Percentiles rank a stretch among this genome's conserved stretches.
These are phyloP conservation scores for Sapajus apella DNA, from an alignment of 2,113 vertebrate species.

Conservation along the genomic window DNA sequence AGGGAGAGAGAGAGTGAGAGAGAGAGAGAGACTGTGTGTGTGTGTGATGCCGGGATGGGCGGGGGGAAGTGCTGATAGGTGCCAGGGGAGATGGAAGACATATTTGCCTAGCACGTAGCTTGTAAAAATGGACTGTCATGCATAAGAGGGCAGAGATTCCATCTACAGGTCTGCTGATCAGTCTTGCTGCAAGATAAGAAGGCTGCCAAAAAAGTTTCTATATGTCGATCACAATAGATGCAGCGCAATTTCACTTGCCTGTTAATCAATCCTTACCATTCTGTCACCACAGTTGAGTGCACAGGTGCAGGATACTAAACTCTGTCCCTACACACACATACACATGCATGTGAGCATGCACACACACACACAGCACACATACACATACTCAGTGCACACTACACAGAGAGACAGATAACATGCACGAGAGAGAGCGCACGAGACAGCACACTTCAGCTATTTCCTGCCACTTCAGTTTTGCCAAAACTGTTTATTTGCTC, in stretches of 20 bases:
- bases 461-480: background rate
- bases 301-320: background rate
- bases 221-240: background rate
- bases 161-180: background rate
- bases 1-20: too few relatives aligned
- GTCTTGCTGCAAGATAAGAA: background rate
- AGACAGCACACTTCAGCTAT: too few relatives aligned
- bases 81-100: background rate
- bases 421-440: too few relatives aligned
- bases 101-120: background rate
- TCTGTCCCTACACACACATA: background rate
- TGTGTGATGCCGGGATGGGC: background rate
- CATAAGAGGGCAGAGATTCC: background rate
- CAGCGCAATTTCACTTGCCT: background rate
- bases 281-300: background rate
- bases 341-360: accelerated
- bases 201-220: background rate
- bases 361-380: background rate
- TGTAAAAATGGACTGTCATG: background rate
- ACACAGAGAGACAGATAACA: too few relatives aligned
- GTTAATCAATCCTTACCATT: background rate
- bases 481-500: background rate
- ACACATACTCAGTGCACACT: background rate
- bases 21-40: background rate
- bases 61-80: too few relatives aligned